These are phyloP conservation scores for Drosophila kuntzei DNA, from an alignment of 2,888 invertebrate species.

Conservation along the genomic window DNA sequence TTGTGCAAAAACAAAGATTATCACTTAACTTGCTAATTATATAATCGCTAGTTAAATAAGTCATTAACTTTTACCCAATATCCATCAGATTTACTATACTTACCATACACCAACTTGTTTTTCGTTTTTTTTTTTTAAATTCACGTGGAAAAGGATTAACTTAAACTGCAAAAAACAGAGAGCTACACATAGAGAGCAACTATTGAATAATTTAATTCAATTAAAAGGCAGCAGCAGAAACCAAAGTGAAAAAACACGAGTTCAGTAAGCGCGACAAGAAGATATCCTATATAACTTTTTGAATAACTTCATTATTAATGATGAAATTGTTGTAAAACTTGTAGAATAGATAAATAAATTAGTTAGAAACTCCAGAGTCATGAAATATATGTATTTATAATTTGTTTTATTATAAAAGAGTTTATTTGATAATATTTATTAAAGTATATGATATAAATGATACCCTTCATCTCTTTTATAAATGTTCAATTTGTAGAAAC, in stretches of 20 bases:
- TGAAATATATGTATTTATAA: not conserved
- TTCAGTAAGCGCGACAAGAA: not conserved
- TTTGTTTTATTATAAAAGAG: not conserved
- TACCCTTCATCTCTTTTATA: not conserved
- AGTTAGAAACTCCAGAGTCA: not conserved
- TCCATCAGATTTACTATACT: not conserved
- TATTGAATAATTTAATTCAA: slow-evolving; percentile 73
- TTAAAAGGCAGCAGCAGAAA: slow-evolving; percentile 44
- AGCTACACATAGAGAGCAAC: slow-evolving; percentile 12
- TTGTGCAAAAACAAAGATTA: slow-evolving; percentile 43
- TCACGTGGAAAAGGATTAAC: slow-evolving; percentile 18
- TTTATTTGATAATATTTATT: not conserved
- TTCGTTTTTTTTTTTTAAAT: not conserved
- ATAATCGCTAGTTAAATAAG: slow-evolving; percentile 35
- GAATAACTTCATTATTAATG: not conserved
- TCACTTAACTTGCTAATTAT: slow-evolving; percentile 37
- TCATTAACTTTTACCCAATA: slow-evolving; percentile 19
- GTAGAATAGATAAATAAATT: not conserved
- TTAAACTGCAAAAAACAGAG: slow-evolving; percentile 8
- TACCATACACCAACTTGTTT: not conserved
- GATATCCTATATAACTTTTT: slow-evolving; percentile 5
- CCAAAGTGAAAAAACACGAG: not conserved
- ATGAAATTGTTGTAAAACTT: not conserved
- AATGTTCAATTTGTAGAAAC: not conserved
- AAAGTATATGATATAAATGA: not conserved